Conservation (phyloP, 2,113 vertebrate species). For the Coptodon bakossiorum region DNA sequence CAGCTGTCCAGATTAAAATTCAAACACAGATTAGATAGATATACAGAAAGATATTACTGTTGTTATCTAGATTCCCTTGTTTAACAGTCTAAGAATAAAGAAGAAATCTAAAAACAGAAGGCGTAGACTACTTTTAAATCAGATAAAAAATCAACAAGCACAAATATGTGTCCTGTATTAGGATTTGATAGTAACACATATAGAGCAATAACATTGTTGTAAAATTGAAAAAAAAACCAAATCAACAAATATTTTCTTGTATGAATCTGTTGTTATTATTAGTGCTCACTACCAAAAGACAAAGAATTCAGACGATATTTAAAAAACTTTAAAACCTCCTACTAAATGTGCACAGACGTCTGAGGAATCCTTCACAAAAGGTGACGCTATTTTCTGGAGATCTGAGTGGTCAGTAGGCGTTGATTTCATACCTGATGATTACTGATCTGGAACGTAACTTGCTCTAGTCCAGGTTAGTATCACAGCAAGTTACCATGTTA, state of each 20-base stretch:
- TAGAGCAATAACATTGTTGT: not conserved
- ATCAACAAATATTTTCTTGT: not conserved
- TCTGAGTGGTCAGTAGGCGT: rapidly evolving
- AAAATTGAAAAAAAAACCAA: not conserved
- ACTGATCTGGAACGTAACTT: not conserved
- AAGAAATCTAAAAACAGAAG: not conserved
- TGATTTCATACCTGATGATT: not conserved
- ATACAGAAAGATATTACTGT: rapidly evolving
- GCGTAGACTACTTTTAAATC: rapidly evolving
- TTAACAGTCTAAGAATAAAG: not conserved
- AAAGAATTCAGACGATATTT: not conserved
- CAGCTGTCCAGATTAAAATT: not conserved
- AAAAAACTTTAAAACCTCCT: not conserved
- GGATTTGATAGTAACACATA: not conserved
- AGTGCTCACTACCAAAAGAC: not conserved
- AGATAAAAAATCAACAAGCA: not conserved
- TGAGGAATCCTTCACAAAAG: not conserved
- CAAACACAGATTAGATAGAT: not conserved
- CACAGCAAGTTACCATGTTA: not conserved
- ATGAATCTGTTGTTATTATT: not conserved
- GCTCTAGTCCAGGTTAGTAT: not conserved
- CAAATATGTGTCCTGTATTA: not conserved
- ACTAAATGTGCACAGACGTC: not conserved
- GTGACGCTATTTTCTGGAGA: not conserved
- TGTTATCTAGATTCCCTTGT: not conserved